Evolutionary conservation across 2,113 vertebrate genomes (phyloP), one percentile per base, ranked within the genome.

Genomic region (Cromileptes altivelis): DNA sequence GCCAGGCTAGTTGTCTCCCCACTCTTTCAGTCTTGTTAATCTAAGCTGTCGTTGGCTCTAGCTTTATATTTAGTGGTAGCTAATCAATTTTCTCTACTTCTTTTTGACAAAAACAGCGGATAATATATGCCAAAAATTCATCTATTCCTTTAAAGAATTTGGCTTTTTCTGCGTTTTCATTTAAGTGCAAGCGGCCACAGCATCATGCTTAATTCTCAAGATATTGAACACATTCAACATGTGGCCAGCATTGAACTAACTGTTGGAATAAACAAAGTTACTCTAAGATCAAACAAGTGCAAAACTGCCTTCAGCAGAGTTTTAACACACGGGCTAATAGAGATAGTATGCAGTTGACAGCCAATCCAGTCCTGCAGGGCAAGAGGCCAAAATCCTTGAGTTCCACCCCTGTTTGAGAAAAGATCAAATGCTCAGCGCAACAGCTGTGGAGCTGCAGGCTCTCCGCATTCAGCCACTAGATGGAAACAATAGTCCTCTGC

Each of bases 391-490:
- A 93, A 94, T 91, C 89, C 91, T 92, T 53, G 85, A 92, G 92
- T 90, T 93, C 91, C 91, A 70, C 45, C 86, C 91, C 89, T 81
- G 74, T 93, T 89, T 86, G 85, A 91, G 86, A 86, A 88, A 87
- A 88, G 89, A 93, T 93, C 88, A 92, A 89, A 91, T 89, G 88
- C 80, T 89, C 75, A 69, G 69, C 58, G 82, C 75, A 83, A 91
- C 89, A 93, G 91, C 91, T 91, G 89, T 83, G 85, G 77, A 81
- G 85, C 88, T 88, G 78, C 78, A 77, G 74, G 53, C 85, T 93
- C 85, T 85, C 88, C 87, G 53, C 72, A 80, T 85, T 81, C 84
- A 86, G 82, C 95, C 95, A 94, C 95, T 95, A 96, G 95, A 94
- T 95, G 95, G 94, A 93, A 95, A 95, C 92, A 94, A 93, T 90